Base-by-base conservation (phyloP, 2,888 invertebrate species). In the Nebria brevicollis region DNA sequence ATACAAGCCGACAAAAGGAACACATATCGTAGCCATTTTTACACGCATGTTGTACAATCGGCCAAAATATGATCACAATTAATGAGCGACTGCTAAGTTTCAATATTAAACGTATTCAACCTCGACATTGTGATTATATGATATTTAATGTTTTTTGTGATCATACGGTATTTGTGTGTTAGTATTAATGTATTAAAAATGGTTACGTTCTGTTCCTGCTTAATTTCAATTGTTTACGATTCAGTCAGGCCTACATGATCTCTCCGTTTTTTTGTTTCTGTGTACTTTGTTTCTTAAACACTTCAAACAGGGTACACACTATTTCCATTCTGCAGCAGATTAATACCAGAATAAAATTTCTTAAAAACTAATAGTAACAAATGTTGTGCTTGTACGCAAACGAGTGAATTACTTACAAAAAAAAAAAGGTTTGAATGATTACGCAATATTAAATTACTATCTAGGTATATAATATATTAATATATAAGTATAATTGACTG, bases 231-330 rank as follows among this genome's bases (percentile, higher is more conserved):
- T 76, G 72, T 76, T 65, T 34, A 26, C 66, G 34, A 34, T 15
- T 80, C 75, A 80, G 75, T 76, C 72, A 81, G 81, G 81, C 81
- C 81, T 81, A 81, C 81, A 72, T 54, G 64, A 75, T 81, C 64
- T 75, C 70, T 75, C 70, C 75, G 73, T 80, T 68, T 66, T 80
- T 68, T 66, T 20, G 2, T 70, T 78, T 81, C 75, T 72, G 81
- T 81, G 81, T 81, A 81, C 81, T 81, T 81, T 81, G 81, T 81
- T 81, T 81, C 76, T 81, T 72, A 72, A 75, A 81, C 65, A 76
- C 72, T 81, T 75, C 76, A 75, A 76, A 81, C 81, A 81, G 81
- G 81, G 81, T 81, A 81, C 81, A 81, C 81, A 66, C 74, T 79
- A 75, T 66, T 77, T 79, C 65, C 76, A 72, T 81, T 81, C 81